Evolutionary conservation across 2,113 vertebrate species (phyloP).

Genomic region (Silurus meridionalis): DNA sequence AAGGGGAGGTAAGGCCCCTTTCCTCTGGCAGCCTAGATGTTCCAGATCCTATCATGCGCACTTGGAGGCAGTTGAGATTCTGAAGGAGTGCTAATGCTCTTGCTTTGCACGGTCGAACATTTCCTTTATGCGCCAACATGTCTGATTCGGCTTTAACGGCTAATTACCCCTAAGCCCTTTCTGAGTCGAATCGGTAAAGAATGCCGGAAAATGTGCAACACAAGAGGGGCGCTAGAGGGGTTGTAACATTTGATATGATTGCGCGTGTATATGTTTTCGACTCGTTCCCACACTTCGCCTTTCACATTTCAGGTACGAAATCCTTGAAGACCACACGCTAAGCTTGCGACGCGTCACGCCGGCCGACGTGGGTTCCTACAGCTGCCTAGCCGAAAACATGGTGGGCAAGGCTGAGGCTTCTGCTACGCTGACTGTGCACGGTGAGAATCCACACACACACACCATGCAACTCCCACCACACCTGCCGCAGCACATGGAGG

Average conservation of each 20-base stretch:
- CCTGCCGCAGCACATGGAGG: slow-evolving; percentile 36
- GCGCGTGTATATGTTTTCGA: not conserved
- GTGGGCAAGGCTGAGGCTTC: slow-evolving; percentile 96
- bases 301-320: slow-evolving; percentile 80
- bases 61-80: not conserved
- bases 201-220: not conserved
- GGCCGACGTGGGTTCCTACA: slow-evolving; percentile 92
- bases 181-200: not conserved
- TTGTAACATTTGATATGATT: not conserved
- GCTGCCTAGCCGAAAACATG: slow-evolving; percentile 97
- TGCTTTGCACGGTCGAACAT: slow-evolving; percentile 23
- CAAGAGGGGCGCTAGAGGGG: not conserved
- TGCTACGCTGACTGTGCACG: slow-evolving; percentile 93
- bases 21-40: not conserved
- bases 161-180: slow-evolving; percentile 15
- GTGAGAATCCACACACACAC: slow-evolving; percentile 69
- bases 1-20: slow-evolving; percentile 82
- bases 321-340: slow-evolving; percentile 95
- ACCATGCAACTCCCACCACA: not conserved
- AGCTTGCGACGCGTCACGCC: slow-evolving; percentile 90
- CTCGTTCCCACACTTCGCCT: not conserved
- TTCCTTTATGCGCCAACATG: not conserved
- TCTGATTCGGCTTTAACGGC: not conserved
- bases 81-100: slow-evolving; percentile 14
- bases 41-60: slow-evolving; percentile 4